phyloP scores from a whole-genome alignment of 2,888 invertebrate genomes.

The Drosophila austrosaltans region DNA sequence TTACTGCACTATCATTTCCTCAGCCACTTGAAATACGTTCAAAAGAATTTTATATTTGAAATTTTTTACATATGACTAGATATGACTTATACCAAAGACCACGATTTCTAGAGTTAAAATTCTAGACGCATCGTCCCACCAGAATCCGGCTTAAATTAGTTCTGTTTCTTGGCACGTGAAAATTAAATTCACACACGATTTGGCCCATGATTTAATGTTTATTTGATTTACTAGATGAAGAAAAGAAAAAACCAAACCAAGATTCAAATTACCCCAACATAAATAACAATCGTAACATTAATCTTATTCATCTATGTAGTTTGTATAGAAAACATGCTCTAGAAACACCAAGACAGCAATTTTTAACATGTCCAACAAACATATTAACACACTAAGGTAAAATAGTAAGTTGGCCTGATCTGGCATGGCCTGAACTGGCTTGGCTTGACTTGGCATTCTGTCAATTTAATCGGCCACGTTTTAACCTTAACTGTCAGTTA shows the following conservation, averaged over 20 bases:
- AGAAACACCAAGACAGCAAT: slow-evolving; percentile 15
- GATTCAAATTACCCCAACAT: slow-evolving; percentile 15
- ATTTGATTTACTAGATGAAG: background rate
- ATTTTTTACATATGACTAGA: too few relatives aligned
- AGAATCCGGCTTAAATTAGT: background rate
- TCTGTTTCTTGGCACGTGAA: background rate
- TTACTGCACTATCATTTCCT: background rate
- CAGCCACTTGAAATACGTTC: too few relatives aligned
- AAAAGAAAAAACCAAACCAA: background rate
- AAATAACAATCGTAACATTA: slow-evolving; percentile 34
- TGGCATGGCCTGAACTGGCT: slow-evolving; percentile 2
- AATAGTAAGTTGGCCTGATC: slow-evolving; percentile 19
- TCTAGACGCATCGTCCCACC: background rate
- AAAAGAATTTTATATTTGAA: too few relatives aligned
- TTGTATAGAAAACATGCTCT: slow-evolving; percentile 18
- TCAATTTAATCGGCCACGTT: slow-evolving; percentile 77
- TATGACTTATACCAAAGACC: too few relatives aligned
- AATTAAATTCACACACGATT: slow-evolving; percentile 2
- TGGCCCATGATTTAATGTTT: background rate
- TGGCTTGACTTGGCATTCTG: slow-evolving; percentile 59
- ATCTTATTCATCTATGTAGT: slow-evolving; percentile 32
- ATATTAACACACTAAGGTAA: slow-evolving; percentile 38
- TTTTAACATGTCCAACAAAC: slow-evolving; percentile 18
- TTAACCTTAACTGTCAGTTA: slow-evolving; percentile 77
- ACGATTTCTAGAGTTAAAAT: background rate